These are phyloP conservation scores for Deilephila elpenor DNA, from an alignment of 2,888 invertebrate genomes.

Conservation along the genomic window DNA sequence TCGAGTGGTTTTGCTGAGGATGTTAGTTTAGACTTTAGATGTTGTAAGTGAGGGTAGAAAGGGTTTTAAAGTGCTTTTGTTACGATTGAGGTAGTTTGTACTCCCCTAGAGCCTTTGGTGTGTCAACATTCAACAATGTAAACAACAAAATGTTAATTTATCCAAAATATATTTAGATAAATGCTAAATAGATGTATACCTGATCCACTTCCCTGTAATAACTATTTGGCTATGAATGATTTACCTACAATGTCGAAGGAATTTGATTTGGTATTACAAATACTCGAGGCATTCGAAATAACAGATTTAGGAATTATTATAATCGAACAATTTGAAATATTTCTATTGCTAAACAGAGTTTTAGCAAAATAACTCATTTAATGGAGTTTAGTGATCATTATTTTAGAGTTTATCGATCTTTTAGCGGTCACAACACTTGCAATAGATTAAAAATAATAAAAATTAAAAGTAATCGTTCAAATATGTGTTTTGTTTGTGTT, in stretches of 20 bases:
- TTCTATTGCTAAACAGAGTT: neutral
- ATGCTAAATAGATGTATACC: too few relatives aligned
- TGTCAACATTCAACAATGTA: too few relatives aligned
- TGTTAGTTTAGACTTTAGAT: neutral
- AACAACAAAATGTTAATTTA: too few relatives aligned
- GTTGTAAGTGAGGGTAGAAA: conserved; percentile 1
- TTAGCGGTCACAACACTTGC: neutral
- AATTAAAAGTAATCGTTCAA: neutral
- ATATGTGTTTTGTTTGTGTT: neutral
- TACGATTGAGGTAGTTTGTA: neutral
- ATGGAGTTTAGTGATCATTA: neutral
- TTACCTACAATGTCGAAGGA: too few relatives aligned
- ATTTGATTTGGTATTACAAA: neutral
- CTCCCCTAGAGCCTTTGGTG: too few relatives aligned
- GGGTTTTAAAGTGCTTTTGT: neutral
- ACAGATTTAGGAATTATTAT: neutral
- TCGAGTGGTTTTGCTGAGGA: neutral
- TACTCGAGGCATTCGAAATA: neutral
- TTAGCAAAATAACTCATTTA: neutral
- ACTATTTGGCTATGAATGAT: too few relatives aligned
- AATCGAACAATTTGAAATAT: neutral
- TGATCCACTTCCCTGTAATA: too few relatives aligned
- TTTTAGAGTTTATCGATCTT: neutral
- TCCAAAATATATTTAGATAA: too few relatives aligned
- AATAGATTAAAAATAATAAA: neutral